Base-by-base conservation (phyloP, 2,797 vertebrate genomes). In the Oreortyx pictus region DNA sequence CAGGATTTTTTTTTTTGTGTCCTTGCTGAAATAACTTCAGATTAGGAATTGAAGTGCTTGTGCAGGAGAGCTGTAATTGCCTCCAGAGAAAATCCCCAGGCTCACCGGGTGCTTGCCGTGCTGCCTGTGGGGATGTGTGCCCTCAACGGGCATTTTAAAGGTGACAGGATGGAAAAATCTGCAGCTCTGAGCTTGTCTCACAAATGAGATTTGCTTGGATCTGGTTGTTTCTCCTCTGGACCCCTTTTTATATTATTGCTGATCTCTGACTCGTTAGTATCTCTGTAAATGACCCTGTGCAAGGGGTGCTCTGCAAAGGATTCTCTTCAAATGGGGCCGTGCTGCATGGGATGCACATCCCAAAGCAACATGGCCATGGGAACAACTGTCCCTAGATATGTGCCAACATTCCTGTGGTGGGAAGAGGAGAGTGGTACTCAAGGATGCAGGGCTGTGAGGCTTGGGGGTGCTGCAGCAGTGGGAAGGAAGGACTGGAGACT, bases 21-120 rank as follows among this genome's bases (percentile, higher is more conserved):
- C 71, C 65, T 93, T 72, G 54, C 76, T 75, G 75, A 94, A 95
- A 91, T 47, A 54, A 80, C 62, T 90, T 90, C 65, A 24, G 72
- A 76, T 95, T 88, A 94, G 84, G 89, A 95, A 88, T 80, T 87
- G 82, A 96, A 82, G 64, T 52, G 66, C 82, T 91, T 60, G 65
- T 68, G 67, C 65, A 56, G 78, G 67, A 83, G 59, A 88, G 54
- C 71, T 88, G 85, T 88, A 88, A 82, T 83, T 94, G 73, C 70
- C 82, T 81, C 6, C 7, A 59, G 62, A 91, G 87, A 94, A 94
- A 92, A 89, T 67, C 75, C 46, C 22, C 0, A 1, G 20, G 35
- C 18, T 94, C 65, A 64, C 44, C 4, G 4, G 25, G 50, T 27
- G 33, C 25, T 35, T 44, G 52, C 20, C 9, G 24, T 29, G 62